phyloP scores from a whole-genome alignment of 2,888 invertebrate genomes.

The Laspeyria flexula region DNA sequence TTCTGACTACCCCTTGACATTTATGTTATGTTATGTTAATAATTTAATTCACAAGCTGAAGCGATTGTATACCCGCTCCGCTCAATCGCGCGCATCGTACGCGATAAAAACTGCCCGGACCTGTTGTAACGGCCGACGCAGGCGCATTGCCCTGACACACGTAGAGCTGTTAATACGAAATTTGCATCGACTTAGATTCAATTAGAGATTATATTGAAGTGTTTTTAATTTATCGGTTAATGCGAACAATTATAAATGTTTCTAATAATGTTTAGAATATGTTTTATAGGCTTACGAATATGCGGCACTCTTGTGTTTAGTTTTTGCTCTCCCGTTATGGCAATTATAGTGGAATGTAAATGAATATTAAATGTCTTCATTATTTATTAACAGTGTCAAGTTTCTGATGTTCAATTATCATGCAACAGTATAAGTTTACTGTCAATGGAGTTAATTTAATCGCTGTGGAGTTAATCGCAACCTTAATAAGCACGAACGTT shows the following conservation, averaged over 20 bases:
- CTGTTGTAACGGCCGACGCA: conserved; percentile 70
- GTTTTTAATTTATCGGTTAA: conserved; percentile 21
- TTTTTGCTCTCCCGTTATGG: not conserved
- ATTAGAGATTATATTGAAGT: conserved; percentile 35
- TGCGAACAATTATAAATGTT: conserved; percentile 2
- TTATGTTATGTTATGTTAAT: no score
- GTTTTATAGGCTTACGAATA: not conserved
- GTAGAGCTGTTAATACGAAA: conserved; percentile 49
- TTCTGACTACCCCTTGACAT: no score
- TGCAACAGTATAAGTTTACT: not conserved
- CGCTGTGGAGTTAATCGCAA: not conserved
- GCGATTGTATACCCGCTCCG: conserved; percentile 34
- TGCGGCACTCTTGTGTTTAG: not conserved
- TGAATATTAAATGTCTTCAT: not conserved
- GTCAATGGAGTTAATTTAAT: not conserved
- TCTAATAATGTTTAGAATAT: not conserved
- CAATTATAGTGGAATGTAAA: not conserved
- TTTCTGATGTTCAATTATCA: no score
- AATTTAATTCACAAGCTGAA: conserved; percentile 30
- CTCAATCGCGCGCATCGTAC: conserved; percentile 20
- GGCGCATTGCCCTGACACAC: conserved; percentile 58
- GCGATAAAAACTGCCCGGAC: conserved; percentile 72
- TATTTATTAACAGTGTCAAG: not conserved
- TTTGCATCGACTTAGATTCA: conserved; percentile 40
- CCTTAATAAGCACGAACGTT: no score